Percentiles rank a stretch among this genome's conserved stretches.
Conservation (phyloP, 2,113 vertebrate species). For the Periophthalmus modestus region DNA sequence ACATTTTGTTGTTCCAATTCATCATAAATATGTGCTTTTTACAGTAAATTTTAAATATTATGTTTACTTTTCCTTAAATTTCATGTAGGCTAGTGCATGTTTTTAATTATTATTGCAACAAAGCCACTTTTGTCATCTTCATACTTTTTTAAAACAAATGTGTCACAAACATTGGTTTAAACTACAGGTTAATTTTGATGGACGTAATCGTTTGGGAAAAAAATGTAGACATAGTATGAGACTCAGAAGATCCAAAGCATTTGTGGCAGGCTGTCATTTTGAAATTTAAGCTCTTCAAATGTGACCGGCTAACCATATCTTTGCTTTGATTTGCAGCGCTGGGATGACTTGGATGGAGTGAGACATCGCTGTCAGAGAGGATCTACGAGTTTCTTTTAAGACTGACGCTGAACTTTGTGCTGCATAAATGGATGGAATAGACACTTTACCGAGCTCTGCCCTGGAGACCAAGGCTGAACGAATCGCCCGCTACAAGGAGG, state of each 20-base stretch:
- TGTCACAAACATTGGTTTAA: too few species aligned
- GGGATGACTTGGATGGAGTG: conserved; percentile 53
- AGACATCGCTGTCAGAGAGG: conserved; percentile 29
- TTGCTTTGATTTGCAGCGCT: conserved; percentile 57
- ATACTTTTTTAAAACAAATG: too few species aligned
- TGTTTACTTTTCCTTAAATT: too few species aligned
- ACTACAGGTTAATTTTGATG: too few species aligned
- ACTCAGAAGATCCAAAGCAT: conserved; percentile 11
- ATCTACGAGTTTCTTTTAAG: conserved; percentile 14
- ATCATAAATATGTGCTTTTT: too few species aligned
- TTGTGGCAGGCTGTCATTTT: conserved; percentile 26
- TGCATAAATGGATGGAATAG: conserved; percentile 65
- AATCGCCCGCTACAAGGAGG: conserved; percentile 82
- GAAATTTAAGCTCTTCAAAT: conserved; percentile 21
- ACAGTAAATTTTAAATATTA: too few species aligned
- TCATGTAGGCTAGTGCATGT: neutral
- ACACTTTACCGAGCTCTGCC: conserved; percentile 70
- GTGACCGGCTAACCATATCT: conserved; percentile 30
- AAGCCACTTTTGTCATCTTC: too few species aligned
- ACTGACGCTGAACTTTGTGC: conserved; percentile 6
- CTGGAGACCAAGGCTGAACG: conserved; percentile 79
- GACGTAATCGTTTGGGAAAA: too few species aligned
- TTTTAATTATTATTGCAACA: too few species aligned
- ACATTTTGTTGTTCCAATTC: neutral
- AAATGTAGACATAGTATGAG: conserved; percentile 6